Conservation (phyloP, 2,797 vertebrate genomes). For the Anas bahamensis region DNA sequence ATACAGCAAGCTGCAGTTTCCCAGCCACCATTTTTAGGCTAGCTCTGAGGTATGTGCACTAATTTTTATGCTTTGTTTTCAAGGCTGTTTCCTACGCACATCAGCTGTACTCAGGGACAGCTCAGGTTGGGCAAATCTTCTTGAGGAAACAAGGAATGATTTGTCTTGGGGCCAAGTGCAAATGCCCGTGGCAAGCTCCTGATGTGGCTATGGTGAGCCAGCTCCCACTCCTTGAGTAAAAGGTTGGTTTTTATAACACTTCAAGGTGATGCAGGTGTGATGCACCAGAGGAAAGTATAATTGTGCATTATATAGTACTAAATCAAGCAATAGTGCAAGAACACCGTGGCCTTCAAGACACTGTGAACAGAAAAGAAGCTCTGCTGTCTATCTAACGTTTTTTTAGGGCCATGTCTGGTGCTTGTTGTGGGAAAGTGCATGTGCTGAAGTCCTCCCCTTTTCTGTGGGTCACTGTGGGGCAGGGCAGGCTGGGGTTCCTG, state of each 20-base stretch:
- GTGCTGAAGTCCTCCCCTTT: background rate
- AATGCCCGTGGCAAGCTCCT: background rate
- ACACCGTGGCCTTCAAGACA: background rate
- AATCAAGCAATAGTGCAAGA: background rate
- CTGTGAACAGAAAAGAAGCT: background rate
- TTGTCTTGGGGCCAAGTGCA: background rate
- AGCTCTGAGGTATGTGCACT: background rate
- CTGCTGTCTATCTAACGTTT: accelerated
- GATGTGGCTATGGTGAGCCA: background rate
- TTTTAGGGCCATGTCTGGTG: no score
- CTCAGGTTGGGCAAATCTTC: background rate
- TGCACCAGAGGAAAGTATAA: background rate
- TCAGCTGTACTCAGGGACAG: background rate
- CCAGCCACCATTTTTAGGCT: background rate
- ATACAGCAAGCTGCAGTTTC: background rate
- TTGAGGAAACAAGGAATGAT: background rate
- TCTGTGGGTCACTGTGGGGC: background rate
- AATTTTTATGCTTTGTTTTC: background rate
- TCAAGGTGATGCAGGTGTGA: background rate
- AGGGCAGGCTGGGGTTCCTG: background rate
- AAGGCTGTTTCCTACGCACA: background rate
- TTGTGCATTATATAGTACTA: accelerated
- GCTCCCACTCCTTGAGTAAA: background rate
- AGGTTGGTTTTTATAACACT: background rate
- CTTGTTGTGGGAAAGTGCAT: background rate